These are phyloP conservation scores for Glaucidium brasilianum DNA, from an alignment of 2,113 vertebrate species.

Conservation along the genomic window DNA sequence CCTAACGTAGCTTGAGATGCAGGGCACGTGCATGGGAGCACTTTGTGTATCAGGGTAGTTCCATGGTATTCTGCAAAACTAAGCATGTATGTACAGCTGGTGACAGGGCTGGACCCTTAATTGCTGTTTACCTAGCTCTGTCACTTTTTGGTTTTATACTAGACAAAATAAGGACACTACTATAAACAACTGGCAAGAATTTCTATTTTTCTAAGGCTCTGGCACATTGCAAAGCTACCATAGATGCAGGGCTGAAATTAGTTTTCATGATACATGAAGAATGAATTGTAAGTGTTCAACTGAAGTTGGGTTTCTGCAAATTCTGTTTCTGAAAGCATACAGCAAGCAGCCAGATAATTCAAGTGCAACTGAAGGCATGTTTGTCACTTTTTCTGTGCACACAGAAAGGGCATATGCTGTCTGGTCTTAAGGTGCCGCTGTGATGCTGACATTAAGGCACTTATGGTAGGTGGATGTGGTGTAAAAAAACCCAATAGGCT, in stretches of 20 bases:
- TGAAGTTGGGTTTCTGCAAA: neutral
- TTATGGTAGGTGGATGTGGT: neutral
- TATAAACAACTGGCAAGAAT: neutral
- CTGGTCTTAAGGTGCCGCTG: neutral
- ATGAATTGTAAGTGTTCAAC: neutral
- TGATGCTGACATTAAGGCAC: neutral
- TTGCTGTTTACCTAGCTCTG: neutral
- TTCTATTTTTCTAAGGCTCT: neutral
- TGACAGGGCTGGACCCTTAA: neutral
- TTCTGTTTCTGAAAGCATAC: neutral
- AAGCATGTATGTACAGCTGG: neutral
- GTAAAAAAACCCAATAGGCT: neutral
- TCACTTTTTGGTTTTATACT: neutral
- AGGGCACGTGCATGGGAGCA: fast-evolving
- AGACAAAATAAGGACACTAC: neutral
- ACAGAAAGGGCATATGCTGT: neutral
- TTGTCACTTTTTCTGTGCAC: neutral
- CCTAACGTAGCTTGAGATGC: neutral
- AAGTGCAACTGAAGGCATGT: neutral
- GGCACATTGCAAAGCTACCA: neutral
- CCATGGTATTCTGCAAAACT: neutral
- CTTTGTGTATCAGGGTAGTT: neutral
- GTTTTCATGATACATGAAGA: neutral
- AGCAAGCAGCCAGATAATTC: neutral
- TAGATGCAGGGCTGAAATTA: neutral